A percentile compares a stretch with the other conserved stretches of the same genome.
These are phyloP conservation scores for Scortum barcoo DNA, from an alignment of 2,113 vertebrate genomes.

Conservation along the genomic window DNA sequence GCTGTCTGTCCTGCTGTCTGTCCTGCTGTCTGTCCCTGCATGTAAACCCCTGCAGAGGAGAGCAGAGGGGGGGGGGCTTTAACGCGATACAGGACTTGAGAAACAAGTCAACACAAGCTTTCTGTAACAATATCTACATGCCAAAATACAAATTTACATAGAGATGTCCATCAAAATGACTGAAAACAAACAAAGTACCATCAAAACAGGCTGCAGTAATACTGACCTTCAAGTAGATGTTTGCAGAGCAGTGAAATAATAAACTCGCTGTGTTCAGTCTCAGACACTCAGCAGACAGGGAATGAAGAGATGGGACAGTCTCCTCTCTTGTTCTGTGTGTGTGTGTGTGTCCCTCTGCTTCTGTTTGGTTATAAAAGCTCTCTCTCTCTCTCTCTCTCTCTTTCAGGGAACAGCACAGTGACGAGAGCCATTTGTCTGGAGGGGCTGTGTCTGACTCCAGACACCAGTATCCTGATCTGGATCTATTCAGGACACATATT, in stretches of 20 bases:
- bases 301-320: slow-evolving; percentile 35
- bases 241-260: slow-evolving; percentile 11
- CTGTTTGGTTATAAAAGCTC: slow-evolving; percentile 43
- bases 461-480: slow-evolving; percentile 18
- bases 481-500: slow-evolving; percentile 24
- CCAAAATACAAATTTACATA: neutral
- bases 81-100: neutral
- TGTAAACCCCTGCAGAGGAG: slow-evolving; percentile 21
- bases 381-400: slow-evolving; percentile 13
- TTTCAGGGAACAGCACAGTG: slow-evolving; percentile 15
- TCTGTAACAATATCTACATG: neutral
- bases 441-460: slow-evolving; percentile 23
- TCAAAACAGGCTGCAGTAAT: neutral
- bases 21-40: neutral
- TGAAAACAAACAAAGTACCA: neutral
- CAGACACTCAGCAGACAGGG: slow-evolving; percentile 46
- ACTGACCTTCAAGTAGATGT: slow-evolving; percentile 42
- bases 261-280: slow-evolving; percentile 2
- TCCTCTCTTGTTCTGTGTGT: slow-evolving; percentile 24
- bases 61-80: neutral
- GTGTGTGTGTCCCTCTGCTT: neutral
- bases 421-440: slow-evolving; percentile 52
- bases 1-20: neutral
- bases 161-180: neutral
- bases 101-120: neutral